phyloP scores from a whole-genome alignment of 2,113 vertebrate species.

The Henicopernis longicauda region DNA sequence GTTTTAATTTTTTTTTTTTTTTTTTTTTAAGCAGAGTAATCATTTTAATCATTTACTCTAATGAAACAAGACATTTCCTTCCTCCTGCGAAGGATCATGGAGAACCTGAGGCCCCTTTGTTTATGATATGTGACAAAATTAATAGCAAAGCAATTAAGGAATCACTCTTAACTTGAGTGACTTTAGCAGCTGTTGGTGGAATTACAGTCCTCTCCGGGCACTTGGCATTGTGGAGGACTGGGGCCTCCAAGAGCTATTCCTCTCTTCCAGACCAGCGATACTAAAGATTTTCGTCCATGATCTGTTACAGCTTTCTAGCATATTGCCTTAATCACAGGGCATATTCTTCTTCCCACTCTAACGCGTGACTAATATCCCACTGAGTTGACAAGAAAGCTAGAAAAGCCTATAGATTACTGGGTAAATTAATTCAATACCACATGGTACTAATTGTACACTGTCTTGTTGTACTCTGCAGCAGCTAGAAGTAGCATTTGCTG shows the following conservation, averaged over 20 bases:
- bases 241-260: neutral
- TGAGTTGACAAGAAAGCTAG: neutral
- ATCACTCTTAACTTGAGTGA: neutral
- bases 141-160: neutral
- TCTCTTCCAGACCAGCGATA: rapidly evolving
- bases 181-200: neutral
- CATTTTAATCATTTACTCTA: neutral
- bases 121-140: neutral
- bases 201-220: neutral
- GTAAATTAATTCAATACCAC: neutral
- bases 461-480: neutral
- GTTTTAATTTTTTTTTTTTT: neutral
- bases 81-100: neutral
- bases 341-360: neutral
- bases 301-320: neutral
- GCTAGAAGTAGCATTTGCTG: neutral
- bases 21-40: neutral
- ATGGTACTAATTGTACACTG: neutral
- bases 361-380: neutral
- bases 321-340: neutral
- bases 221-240: neutral
- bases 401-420: neutral
- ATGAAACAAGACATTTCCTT: neutral
- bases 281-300: neutral
- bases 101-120: neutral